Conservation (phyloP, 2,797 vertebrate genomes). For the Sebastes vulpes region DNA sequence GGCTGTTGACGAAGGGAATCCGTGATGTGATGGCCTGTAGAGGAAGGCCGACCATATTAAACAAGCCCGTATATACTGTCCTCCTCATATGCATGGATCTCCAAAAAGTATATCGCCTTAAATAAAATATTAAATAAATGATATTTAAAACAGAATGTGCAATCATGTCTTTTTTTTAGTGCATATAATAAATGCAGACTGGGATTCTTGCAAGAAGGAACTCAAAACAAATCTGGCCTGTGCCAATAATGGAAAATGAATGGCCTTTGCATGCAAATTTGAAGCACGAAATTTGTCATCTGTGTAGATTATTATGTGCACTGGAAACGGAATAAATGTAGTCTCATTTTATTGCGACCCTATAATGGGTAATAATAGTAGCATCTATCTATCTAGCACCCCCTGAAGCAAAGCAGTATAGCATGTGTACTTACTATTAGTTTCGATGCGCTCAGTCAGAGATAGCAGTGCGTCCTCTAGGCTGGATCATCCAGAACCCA, state of each 20-base stretch:
- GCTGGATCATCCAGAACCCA: conserved; percentile 58
- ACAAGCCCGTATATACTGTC: not conserved
- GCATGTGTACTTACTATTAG: conserved; percentile 78
- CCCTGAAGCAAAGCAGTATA: conserved; percentile 53
- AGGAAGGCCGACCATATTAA: conserved; percentile 63
- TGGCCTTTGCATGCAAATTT: conserved; percentile 33
- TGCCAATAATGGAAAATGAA: conserved; percentile 13
- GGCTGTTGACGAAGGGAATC: conserved; percentile 67
- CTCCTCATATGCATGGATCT: not conserved
- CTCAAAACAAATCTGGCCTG: conserved; percentile 51
- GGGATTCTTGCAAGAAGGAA: conserved; percentile 16
- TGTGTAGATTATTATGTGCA: not conserved
- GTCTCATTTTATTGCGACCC: not conserved
- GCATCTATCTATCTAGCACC: conserved; percentile 26
- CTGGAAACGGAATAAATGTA: not conserved
- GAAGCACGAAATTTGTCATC: not conserved
- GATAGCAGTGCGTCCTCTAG: conserved; percentile 72
- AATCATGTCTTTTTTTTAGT: not conserved
- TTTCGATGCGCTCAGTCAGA: conserved; percentile 64
- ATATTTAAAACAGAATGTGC: not conserved
- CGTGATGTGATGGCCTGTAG: conserved; percentile 65
- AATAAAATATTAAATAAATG: not conserved
- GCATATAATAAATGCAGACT: not conserved
- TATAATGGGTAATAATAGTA: conserved; percentile 25
- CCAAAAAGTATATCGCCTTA: not conserved